phyloP scores from a whole-genome alignment of 2,888 invertebrate genomes.

The Ganaspis brasiliensis region DNA sequence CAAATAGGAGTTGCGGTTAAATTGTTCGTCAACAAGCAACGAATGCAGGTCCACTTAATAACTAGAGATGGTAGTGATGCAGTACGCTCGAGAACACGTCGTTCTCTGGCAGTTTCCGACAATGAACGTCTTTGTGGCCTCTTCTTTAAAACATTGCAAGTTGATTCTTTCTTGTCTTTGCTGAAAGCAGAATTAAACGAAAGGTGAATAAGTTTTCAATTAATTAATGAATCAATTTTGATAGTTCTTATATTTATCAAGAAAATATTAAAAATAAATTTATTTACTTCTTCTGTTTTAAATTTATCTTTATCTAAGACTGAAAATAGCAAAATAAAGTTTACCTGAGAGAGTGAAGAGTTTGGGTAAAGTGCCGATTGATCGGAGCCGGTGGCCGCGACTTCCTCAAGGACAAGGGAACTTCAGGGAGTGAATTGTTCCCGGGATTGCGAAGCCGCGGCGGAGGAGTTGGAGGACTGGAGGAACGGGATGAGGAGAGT shows the following conservation, averaged over 20 bases:
- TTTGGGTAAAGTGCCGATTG: constrained; percentile 1
- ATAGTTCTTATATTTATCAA: constrained; percentile 12
- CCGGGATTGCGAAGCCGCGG: constrained; percentile 64
- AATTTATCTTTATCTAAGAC: no score
- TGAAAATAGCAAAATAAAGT: no score
- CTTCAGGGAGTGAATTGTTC: constrained; percentile 33
- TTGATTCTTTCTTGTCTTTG: constrained; percentile 61
- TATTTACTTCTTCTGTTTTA: no score
- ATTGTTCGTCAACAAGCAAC: constrained; percentile 89
- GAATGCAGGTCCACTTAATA: constrained; percentile 85
- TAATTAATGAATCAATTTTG: no score
- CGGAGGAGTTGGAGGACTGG: constrained; percentile 74
- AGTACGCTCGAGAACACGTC: constrained; percentile 68
- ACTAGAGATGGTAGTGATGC: constrained; percentile 75
- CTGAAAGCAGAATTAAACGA: constrained; percentile 58
- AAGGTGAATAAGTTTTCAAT: no score
- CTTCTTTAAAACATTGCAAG: constrained; percentile 61
- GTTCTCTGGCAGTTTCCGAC: constrained; percentile 65
- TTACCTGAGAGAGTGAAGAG: constrained; percentile 32
- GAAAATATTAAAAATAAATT: no score
- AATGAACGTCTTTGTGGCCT: constrained; percentile 73
- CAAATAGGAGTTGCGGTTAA: constrained; percentile 85
- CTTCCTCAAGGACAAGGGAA: constrained; percentile 22
- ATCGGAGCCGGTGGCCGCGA: constrained; percentile 27
- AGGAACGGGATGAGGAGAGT: constrained; percentile 51